A percentile compares a stretch with the other conserved stretches of the same genome.
These are phyloP conservation scores for Zaprionus inermis DNA, from an alignment of 1,140 invertebrate genomes.

Conservation along the genomic window DNA sequence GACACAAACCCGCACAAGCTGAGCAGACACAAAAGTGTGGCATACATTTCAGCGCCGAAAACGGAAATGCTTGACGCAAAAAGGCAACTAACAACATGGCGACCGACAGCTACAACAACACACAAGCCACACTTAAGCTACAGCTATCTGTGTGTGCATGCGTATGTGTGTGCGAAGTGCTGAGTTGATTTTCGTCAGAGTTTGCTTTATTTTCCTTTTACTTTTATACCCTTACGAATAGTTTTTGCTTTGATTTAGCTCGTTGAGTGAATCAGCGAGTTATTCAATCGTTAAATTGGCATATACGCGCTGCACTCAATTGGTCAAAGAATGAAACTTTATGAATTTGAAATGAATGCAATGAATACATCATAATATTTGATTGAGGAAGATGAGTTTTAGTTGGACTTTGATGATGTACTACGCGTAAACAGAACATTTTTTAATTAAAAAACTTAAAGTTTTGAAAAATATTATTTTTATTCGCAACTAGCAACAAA, in stretches of 20 bases:
- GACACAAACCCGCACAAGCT: not conserved
- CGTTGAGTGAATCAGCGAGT: not conserved
- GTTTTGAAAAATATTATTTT: not conserved
- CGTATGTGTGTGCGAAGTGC: slow-evolving; percentile 40
- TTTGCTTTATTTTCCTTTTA: slow-evolving; percentile 11
- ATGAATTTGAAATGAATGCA: not conserved
- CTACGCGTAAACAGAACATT: not conserved
- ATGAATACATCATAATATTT: not conserved
- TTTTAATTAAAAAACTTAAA: not conserved
- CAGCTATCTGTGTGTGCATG: slow-evolving; percentile 31
- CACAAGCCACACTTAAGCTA: slow-evolving; percentile 17
- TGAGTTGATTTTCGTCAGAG: slow-evolving; percentile 42
- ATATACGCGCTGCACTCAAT: not conserved
- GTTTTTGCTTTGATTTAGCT: not conserved
- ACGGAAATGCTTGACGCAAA: slow-evolving; percentile 66
- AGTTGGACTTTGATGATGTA: not conserved
- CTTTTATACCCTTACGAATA: slow-evolving; percentile 13
- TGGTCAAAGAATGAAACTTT: not conserved
- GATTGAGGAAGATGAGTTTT: not conserved
- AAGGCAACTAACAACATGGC: slow-evolving; percentile 46
- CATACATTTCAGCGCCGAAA: slow-evolving; percentile 69
- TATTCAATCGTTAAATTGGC: not conserved
- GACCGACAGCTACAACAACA: slow-evolving; percentile 48
- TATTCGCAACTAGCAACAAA: not conserved
- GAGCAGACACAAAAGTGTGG: slow-evolving; percentile 49